Base-by-base conservation (phyloP, 2,113 vertebrate genomes). In the Ranitomeya imitator region DNA sequence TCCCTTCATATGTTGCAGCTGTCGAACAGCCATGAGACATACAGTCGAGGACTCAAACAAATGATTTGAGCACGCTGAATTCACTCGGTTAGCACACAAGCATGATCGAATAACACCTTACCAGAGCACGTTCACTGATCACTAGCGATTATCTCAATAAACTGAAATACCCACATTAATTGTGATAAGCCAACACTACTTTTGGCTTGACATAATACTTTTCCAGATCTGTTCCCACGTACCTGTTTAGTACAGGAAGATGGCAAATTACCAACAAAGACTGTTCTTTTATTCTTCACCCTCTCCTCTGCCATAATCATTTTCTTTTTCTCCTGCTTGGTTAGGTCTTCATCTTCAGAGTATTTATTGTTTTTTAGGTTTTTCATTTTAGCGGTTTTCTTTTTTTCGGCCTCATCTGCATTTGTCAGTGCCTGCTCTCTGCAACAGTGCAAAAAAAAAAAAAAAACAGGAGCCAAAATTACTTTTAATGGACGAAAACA, bases 221-320 rank as follows among this genome's bases (percentile, higher is more conserved):
- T 19, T 9, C 21, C n/a, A 4, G 26, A 9, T 13, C n/a, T 13
- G 63, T n/a, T 23, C 0, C 7, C 8, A 19, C 16, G 10, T 76
- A 98, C 97, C 97, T 97, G 96, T 90, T 93, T 93, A 79, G 94
- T 96, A 91, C 93, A 98, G 67, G 19, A 91, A 83, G 94, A 52
- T 4, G 98, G 98, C 86, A 99, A 91, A 90, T 99, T 99, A 2
- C 98, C 98, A 6, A 99, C 97, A 92, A 99, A 99, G 90, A 98
- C 93, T 0, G 97, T 97, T 87, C 96, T 96, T 86, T 95, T 95
- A 63, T 94, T 92, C 81, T 95, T 96, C n/a, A 94, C 86, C 1
- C 81, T 91, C 87, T 96, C 94, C 73, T 94, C 93, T 13, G 93
- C 93, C 7, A 16, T 26, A 81, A 90, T 93, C 54, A 60, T 1